These are phyloP conservation scores for Anisognathus igniventris DNA, from an alignment of 2,797 vertebrate species.

Conservation along the genomic window DNA sequence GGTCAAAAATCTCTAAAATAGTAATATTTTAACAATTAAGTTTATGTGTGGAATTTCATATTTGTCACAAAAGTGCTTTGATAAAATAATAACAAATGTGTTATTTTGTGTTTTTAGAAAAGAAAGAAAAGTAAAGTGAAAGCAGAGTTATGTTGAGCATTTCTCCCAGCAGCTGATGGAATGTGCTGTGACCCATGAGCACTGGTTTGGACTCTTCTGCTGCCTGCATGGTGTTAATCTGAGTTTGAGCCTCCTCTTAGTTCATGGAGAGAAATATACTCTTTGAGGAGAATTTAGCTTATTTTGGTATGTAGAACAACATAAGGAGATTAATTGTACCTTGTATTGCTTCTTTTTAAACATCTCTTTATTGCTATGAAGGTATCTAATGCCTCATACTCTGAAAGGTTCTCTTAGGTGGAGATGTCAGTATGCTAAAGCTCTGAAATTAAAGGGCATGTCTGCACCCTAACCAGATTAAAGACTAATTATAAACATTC, in stretches of 20 bases:
- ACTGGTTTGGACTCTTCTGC: not conserved
- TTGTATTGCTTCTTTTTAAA: not conserved
- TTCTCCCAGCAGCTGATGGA: not conserved
- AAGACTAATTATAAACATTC: not conserved
- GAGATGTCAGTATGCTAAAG: not conserved
- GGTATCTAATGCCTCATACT: not conserved
- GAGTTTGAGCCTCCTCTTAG: accelerated
- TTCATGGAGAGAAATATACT: not conserved
- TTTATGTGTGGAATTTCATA: not conserved
- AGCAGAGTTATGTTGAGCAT: not conserved
- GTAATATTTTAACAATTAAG: not conserved
- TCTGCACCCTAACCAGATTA: not conserved
- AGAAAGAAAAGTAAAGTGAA: not conserved
- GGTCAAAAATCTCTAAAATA: not conserved
- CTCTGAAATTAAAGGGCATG: accelerated
- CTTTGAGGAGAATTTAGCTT: not conserved
- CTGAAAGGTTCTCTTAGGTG: not conserved
- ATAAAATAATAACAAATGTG: not conserved
- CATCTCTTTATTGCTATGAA: not conserved
- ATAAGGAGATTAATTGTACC: not conserved
- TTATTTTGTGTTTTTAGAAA: not conserved
- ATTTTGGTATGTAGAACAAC: not conserved
- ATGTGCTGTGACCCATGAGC: accelerated
- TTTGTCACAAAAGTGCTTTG: not conserved
- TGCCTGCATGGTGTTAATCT: accelerated